Conservation (phyloP, 1,140 invertebrate genomes). For the Drosophila suzukii region DNA sequence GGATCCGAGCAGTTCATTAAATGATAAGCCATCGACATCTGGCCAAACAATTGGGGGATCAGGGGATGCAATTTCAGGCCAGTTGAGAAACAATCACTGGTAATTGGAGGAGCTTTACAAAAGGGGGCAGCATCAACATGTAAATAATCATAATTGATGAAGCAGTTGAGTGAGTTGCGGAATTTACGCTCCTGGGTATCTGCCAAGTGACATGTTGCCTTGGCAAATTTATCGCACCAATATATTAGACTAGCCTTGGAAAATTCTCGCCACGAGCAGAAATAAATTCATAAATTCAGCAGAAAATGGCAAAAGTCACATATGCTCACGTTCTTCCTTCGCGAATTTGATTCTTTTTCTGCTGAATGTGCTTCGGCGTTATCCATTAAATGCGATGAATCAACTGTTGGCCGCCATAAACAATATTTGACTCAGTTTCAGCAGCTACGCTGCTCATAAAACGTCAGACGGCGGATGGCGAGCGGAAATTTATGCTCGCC, state of each 20-base stretch:
- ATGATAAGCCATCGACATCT: slow-evolving; percentile 74
- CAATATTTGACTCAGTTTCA: slow-evolving; percentile 68
- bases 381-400: slow-evolving; percentile 81
- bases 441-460: slow-evolving; percentile 53
- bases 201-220: slow-evolving; percentile 35
- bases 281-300: slow-evolving; percentile 54
- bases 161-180: slow-evolving; percentile 22
- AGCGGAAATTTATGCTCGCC: slow-evolving; percentile 76
- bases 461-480: slow-evolving; percentile 58
- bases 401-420: slow-evolving; percentile 77
- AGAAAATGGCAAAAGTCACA: slow-evolving; percentile 35
- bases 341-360: slow-evolving; percentile 49
- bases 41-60: slow-evolving; percentile 49
- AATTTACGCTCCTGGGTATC: slow-evolving; percentile 9
- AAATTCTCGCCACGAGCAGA: slow-evolving; percentile 6
- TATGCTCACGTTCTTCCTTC: slow-evolving; percentile 35
- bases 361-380: slow-evolving; percentile 68
- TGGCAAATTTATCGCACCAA: slow-evolving; percentile 39
- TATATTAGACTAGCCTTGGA: slow-evolving; percentile 33
- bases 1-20: slow-evolving; percentile 64
- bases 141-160: slow-evolving; percentile 41
- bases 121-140: slow-evolving; percentile 9
- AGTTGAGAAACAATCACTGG: slow-evolving; percentile 30
- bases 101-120: slow-evolving; percentile 23
- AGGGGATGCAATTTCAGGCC: slow-evolving; percentile 34